Base-by-base conservation (phyloP, 2,888 invertebrate genomes). In the Autographa gamma region DNA sequence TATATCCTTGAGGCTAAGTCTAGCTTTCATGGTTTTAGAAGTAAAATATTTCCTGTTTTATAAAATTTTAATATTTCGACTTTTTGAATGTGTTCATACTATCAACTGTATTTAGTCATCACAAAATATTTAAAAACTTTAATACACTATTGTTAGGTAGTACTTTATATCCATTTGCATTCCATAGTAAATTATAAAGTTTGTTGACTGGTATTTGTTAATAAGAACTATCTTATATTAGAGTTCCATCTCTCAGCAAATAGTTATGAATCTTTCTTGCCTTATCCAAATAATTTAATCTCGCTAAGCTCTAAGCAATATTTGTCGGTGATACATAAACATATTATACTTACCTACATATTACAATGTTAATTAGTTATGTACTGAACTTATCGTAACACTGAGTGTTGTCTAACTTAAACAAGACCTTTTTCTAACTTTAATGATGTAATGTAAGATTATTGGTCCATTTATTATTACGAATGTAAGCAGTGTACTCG, bases 251-350 rank as follows among this genome's bases (percentile, higher is more conserved):
- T 64, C 73, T 65, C 72, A 73, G 59, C 68, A 63, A 73, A 69
- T 79, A 74, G 63, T 68, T 78, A 72, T 64, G 68, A 61, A 73
- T 80, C 25, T 76, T 75, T 76, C 80, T 83, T 82, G 84, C 84
- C 84, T 83, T 79, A 80, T 63, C 68, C 66, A 82, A 78, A 82
- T 83, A 81, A 71, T 77, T 74, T 76, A 83, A 82, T 80, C 73
- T 83, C 69, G 82, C 84, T 83, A 80, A 82, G 84, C 83, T 84
- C 76, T 80, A 84, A 84, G 82, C 78, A 75, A 78, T 56, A 56
- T 80, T 75, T 60, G 66, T 81, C 79, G 72, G 77, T 84, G 80
- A 84, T 84, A 76, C 69, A 77, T 71, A 71, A 71, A 73, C 79
- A 84, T 71, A 69, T 76, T 74, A 77, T 72, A 74, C 73, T 77